These are phyloP conservation scores for Diarsia brunnea DNA, from an alignment of 2,888 invertebrate genomes.

Conservation along the genomic window DNA sequence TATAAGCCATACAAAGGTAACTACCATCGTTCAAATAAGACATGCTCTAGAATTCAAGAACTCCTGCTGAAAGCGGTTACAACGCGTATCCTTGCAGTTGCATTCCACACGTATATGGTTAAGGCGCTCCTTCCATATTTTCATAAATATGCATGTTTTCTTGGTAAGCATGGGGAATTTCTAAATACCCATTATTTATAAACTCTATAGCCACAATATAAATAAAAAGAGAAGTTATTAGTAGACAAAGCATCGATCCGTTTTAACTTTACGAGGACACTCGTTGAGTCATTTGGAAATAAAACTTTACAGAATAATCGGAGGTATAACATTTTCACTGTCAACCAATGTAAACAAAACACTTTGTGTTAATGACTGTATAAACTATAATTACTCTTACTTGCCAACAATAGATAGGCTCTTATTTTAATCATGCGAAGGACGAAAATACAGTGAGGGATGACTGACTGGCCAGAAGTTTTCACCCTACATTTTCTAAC, in stretches of 20 bases:
- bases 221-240: neutral
- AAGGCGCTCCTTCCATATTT: neutral
- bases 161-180: too few relatives aligned
- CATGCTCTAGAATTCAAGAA: neutral
- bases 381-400: conserved; percentile 10
- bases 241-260: conserved; percentile 15
- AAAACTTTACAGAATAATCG: conserved; percentile 18
- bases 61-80: neutral
- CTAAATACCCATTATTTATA: neutral
- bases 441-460: neutral
- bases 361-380: neutral
- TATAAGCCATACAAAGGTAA: too few relatives aligned
- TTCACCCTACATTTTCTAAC: neutral
- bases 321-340: conserved; percentile 7
- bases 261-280: conserved; percentile 14
- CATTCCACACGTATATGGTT: neutral
- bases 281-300: conserved; percentile 17
- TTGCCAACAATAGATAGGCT: neutral
- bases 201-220: neutral
- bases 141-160: neutral
- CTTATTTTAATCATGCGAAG: neutral
- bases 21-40: too few relatives aligned
- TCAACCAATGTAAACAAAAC: conserved; percentile 17
- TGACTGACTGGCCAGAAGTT: too few relatives aligned
- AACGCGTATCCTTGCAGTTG: neutral